Conservation (phyloP, 2,113 vertebrate species). For the Limanda limanda region DNA sequence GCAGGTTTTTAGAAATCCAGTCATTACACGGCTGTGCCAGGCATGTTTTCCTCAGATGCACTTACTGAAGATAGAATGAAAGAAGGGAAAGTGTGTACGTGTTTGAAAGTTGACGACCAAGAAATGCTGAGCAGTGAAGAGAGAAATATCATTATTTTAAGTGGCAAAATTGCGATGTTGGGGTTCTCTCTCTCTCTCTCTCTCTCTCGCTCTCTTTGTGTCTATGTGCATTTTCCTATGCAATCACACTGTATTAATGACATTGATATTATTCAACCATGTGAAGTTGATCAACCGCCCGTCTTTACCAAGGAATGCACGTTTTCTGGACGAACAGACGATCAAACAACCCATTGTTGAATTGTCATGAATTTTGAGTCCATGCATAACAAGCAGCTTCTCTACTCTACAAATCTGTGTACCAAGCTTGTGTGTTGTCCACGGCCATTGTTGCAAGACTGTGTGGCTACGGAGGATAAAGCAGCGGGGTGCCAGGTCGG, state of each 20-base stretch:
- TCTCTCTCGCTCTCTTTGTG: not conserved
- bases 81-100: not conserved
- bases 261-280: too few species aligned
- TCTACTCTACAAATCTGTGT: constrained; percentile 36
- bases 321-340: too few species aligned
- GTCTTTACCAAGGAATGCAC: too few species aligned
- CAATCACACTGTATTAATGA: too few species aligned
- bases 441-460: not conserved
- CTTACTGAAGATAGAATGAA: constrained; percentile 2
- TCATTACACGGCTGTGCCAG: not conserved
- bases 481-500: not conserved
- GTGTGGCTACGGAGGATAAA: not conserved
- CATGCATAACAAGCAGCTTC: constrained; percentile 51
- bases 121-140: too few species aligned
- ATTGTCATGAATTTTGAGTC: not conserved
- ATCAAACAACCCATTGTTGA: not conserved
- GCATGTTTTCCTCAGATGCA: not conserved
- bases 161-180: too few species aligned
- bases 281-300: too few species aligned
- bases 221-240: not conserved
- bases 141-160: too few species aligned
- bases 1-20: not conserved
- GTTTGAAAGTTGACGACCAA: too few species aligned
- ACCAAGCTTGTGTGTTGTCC: not conserved
- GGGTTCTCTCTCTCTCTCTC: too few species aligned